Evolutionary conservation across 2,797 vertebrate genomes (phyloP).

Genomic region (Crossoptilon crossoptilon): DNA sequence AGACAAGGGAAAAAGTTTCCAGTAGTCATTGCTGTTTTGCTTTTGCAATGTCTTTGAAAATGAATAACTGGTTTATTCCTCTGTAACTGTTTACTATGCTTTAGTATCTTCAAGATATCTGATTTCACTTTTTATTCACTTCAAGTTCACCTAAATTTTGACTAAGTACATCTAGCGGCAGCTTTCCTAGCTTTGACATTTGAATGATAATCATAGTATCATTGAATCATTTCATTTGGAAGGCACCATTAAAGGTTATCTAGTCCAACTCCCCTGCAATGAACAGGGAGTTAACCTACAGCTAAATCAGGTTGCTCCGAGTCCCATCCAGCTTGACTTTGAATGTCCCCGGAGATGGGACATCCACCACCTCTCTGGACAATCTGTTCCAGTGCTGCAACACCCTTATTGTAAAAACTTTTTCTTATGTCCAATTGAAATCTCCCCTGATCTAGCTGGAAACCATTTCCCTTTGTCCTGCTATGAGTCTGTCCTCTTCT

Average conservation of each 20-base stretch:
- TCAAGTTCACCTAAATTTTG: neutral
- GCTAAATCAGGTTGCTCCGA: neutral
- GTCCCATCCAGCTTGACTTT: neutral
- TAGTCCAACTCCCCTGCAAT: neutral
- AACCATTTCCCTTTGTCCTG: neutral
- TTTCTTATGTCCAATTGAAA: neutral
- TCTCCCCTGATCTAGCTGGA: neutral
- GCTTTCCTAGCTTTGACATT: neutral
- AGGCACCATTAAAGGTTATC: neutral
- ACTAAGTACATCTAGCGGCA: neutral
- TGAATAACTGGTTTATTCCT: neutral
- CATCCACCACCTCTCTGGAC: neutral
- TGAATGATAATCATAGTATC: neutral
- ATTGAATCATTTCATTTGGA: neutral
- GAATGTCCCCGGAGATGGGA: neutral
- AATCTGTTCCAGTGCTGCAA: neutral
- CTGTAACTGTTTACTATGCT: neutral
- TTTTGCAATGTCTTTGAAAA: neutral
- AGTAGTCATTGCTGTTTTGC: neutral
- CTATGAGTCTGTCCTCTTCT: neutral
- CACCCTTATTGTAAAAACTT: neutral
- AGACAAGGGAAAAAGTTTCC: slow-evolving; percentile 11
- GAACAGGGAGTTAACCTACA: neutral
- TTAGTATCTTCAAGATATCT: neutral
- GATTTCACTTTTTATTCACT: neutral